phyloP scores from a whole-genome alignment of 2,113 vertebrate species.

The Myxocyprinus asiaticus region DNA sequence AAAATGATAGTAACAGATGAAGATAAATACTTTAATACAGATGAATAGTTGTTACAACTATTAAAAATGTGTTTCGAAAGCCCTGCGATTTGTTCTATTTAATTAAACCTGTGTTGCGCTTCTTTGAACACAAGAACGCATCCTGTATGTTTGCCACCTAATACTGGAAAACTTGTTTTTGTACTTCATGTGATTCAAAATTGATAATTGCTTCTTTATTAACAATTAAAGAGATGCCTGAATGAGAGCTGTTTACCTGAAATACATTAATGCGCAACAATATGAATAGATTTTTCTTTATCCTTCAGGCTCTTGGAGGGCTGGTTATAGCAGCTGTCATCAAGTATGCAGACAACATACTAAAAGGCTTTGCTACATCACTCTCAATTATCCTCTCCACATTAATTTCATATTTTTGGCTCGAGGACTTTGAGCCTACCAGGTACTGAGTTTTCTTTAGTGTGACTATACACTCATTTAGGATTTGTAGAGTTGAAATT shows the following conservation, averaged over 20 bases:
- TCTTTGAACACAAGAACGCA: too few relatives aligned
- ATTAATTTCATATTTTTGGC: constrained; percentile 95
- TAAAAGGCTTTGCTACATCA: constrained; percentile 97
- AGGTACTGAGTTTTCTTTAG: constrained; percentile 71
- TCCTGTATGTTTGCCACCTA: too few relatives aligned
- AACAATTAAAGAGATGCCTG: background rate
- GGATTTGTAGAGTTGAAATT: too few relatives aligned
- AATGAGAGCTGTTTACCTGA: background rate
- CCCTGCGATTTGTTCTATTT: too few relatives aligned
- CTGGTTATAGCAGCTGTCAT: constrained; percentile 97
- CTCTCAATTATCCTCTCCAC: constrained; percentile 98
- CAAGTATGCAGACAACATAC: constrained; percentile 98
- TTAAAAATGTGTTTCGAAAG: too few relatives aligned
- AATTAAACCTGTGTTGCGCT: too few relatives aligned
- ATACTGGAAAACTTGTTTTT: background rate
- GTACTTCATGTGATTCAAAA: background rate
- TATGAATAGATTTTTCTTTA: background rate
- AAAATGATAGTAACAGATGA: too few relatives aligned
- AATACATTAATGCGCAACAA: background rate
- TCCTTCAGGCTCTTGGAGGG: constrained; percentile 90
- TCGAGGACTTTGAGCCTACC: constrained; percentile 92
- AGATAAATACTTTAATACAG: too few relatives aligned
- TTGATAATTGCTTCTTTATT: background rate
- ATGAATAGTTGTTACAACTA: too few relatives aligned
- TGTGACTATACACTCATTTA: background rate